These are phyloP conservation scores for Oophaga pumilio DNA, from an alignment of 2,113 vertebrate genomes.

Conservation along the genomic window DNA sequence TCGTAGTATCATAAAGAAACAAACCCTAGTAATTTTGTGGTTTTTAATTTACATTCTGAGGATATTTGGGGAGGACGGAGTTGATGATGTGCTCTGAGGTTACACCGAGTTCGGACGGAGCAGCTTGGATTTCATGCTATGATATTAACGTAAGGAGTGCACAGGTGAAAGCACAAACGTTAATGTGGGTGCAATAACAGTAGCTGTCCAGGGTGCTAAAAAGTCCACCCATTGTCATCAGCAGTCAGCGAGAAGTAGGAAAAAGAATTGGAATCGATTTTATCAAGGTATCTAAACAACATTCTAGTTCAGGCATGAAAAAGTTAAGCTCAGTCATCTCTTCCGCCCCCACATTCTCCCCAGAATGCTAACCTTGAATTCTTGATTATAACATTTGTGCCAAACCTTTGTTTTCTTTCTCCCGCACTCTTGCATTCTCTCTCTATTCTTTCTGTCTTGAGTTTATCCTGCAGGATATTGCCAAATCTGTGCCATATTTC, in stretches of 20 bases:
- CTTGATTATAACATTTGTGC: constrained; percentile 51
- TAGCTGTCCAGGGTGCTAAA: constrained; percentile 55
- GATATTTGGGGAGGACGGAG: constrained; percentile 11
- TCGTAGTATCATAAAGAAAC: constrained; percentile 43
- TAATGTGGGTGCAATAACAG: constrained; percentile 55
- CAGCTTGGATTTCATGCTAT: background rate
- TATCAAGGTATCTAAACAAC: background rate
- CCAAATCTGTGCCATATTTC: constrained; percentile 57
- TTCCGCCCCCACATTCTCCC: constrained; percentile 43
- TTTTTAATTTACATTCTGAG: constrained; percentile 48
- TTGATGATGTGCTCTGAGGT: constrained; percentile 28
- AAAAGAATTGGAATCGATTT: background rate
- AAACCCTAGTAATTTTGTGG: constrained; percentile 54
- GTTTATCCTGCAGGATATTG: constrained; percentile 59
- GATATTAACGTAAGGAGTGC: background rate
- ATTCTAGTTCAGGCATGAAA: background rate
- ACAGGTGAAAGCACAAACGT: constrained; percentile 47
- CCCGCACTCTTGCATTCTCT: constrained; percentile 23
- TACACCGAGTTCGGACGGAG: background rate
- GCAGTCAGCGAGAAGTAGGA: background rate
- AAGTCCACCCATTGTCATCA: constrained; percentile 45
- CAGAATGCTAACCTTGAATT: constrained; percentile 54
- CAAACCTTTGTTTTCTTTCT: constrained; percentile 57
- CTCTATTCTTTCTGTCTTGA: constrained; percentile 47
- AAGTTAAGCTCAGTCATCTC: constrained; percentile 33